phyloP scores from a whole-genome alignment of 2,797 vertebrate genomes.

The Acipenser oxyrinchus region DNA sequence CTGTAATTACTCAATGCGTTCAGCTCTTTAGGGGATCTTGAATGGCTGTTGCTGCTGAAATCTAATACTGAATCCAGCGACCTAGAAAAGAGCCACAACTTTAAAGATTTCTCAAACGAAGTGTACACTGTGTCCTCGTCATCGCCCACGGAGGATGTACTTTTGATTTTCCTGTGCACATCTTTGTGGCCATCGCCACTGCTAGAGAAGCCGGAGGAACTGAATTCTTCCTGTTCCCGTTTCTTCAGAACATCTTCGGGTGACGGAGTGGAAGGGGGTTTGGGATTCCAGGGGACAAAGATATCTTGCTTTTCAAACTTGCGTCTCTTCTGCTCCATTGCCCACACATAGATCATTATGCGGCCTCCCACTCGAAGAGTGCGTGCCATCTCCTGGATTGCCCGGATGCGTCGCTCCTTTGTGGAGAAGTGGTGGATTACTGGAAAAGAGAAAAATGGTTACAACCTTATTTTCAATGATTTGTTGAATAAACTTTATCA shows the following conservation, averaged over 20 bases:
- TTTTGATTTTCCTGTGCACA: constrained; percentile 56
- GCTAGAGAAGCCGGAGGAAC: constrained; percentile 28
- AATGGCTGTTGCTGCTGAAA: constrained; percentile 46
- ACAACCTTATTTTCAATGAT: no score
- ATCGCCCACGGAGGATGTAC: constrained; percentile 50
- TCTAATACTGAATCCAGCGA: constrained; percentile 66
- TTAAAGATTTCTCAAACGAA: constrained; percentile 47
- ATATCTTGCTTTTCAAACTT: constrained; percentile 75
- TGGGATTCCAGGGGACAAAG: constrained; percentile 69
- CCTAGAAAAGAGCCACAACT: constrained; percentile 62
- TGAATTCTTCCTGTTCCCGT: constrained; percentile 20
- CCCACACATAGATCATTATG: constrained; percentile 76
- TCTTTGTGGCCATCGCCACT: constrained; percentile 40
- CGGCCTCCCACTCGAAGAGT: constrained; percentile 62
- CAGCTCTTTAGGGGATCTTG: constrained; percentile 49
- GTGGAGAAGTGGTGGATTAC: constrained; percentile 72
- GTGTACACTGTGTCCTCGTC: constrained; percentile 38
- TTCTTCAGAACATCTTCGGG: constrained; percentile 19
- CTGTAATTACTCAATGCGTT: constrained; percentile 40
- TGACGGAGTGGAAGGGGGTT: constrained; percentile 40
- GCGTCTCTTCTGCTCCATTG: constrained; percentile 67
- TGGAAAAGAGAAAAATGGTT: constrained; percentile 31
- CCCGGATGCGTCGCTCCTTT: constrained; percentile 55
- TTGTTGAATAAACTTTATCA: no score
- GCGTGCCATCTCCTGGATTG: constrained; percentile 70